Base-by-base conservation (phyloP, 2,888 invertebrate species). In the Callinectes sapidus region DNA sequence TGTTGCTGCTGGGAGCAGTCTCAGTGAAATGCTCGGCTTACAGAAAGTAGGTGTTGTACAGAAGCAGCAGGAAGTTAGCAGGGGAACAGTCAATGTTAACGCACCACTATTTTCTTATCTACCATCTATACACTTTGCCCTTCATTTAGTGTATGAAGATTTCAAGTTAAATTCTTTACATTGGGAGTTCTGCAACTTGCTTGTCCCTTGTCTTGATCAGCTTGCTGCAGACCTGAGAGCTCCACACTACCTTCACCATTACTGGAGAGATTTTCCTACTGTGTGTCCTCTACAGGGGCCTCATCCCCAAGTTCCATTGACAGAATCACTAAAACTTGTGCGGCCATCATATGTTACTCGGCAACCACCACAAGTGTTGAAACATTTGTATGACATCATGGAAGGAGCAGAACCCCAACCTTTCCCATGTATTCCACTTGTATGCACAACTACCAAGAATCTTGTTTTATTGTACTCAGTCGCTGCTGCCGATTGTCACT, bases 61-160 rank as follows among this genome's bases (percentile, higher is more conserved):
- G 92, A 23, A 48, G 92, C 94, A 71, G 90, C 91, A 86, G 61
- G 90, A 89, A 91, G 94, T 39, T 90, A 92, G 96, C 93, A 95
- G 95, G 0, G 95, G 96, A 23, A 91, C 91, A 95, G 96, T 97
- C 93, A 97, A 97, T 95, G 95, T 96, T 0, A 97, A 97, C 94
- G 97, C 97, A 0, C 95, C 97, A 0, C 96, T 98, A 2, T 98
- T 98, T 95, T 96, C 97, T 0, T 97, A 97, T 95, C 97, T 98
- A 18, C 96, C 97, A 10, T 96, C 97, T 91, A 96, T 98, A 55
- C 96, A 98, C 92, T 98, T 97, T 95, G 97, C 97, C 0, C 96
- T 99, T 66, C 99, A 99, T 96, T 96, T 99, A 55, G 96, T 98
- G 0, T 99, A 99, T 95, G 99, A 99, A 96, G 98, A 99, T 95